Evolutionary conservation across 2,113 vertebrate species (phyloP).

Genomic region (Corydoras sp.): DNA sequence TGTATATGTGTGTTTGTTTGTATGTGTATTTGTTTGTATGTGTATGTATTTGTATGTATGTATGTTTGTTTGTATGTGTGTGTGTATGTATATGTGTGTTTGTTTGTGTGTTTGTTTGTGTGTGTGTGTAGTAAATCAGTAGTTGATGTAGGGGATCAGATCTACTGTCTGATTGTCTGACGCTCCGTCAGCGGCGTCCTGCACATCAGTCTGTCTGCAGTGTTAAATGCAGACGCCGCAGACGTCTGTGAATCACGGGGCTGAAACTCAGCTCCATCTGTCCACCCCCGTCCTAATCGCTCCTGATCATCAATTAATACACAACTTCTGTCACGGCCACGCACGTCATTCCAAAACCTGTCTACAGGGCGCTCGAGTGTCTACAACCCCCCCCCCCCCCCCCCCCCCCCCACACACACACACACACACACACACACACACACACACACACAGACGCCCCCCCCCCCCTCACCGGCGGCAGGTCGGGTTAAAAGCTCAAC

Average conservation of each 20-base stretch:
- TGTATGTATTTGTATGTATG: too few relatives aligned
- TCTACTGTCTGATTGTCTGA: too few relatives aligned
- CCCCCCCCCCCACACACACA: too few relatives aligned
- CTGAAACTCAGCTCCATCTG: slow-evolving; percentile 13
- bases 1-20: too few relatives aligned
- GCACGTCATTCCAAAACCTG: slow-evolving; percentile 62
- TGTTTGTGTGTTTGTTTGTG: too few relatives aligned
- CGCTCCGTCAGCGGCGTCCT: too few relatives aligned
- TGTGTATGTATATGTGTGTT: too few relatives aligned
- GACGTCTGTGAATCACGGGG: slow-evolving; percentile 26
- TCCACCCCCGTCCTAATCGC: slow-evolving; percentile 57
- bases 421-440: neutral
- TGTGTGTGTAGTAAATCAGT: too few relatives aligned
- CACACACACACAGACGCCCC: neutral
- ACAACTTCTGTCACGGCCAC: slow-evolving; percentile 56
- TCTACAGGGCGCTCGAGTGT: slow-evolving; percentile 61
- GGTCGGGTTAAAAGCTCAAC: slow-evolving; percentile 64
- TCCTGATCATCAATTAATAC: slow-evolving; percentile 71
- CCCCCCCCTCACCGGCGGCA: neutral
- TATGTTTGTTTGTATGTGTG: too few relatives aligned
- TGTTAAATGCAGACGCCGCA: neutral
- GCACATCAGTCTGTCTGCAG: neutral
- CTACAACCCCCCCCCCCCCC: too few relatives aligned
- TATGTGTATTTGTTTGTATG: too few relatives aligned
- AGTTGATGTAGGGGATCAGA: too few relatives aligned